Evolutionary conservation across 2,113 vertebrate genomes (phyloP).

Genomic region (Cygnus atratus): DNA sequence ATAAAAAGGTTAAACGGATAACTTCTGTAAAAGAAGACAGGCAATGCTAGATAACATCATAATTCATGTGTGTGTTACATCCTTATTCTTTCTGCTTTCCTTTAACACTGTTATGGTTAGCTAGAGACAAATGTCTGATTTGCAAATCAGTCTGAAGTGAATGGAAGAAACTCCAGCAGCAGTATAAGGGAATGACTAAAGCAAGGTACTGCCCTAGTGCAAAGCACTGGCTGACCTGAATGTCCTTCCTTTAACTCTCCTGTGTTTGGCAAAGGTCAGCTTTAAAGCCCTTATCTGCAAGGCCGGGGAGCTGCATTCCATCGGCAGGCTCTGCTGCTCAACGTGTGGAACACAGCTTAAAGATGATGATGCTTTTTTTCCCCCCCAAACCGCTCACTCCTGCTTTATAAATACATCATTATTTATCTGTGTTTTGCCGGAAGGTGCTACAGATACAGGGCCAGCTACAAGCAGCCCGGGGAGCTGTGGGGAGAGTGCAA

Average conservation of each 20-base stretch:
- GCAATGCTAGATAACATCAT: neutral
- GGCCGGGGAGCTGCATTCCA: neutral
- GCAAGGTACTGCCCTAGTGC: neutral
- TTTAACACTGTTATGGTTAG: neutral
- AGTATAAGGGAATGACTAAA: neutral
- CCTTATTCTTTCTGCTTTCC: neutral
- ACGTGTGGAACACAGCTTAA: neutral
- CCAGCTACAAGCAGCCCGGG: neutral
- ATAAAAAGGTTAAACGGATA: neutral
- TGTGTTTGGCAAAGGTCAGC: neutral
- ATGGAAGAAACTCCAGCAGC: neutral
- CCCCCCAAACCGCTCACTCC: fast-evolving
- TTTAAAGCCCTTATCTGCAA: neutral
- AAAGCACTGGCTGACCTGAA: neutral
- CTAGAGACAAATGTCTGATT: neutral
- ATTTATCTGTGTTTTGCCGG: neutral
- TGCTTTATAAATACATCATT: neutral
- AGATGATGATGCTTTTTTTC: neutral
- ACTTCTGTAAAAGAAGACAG: neutral
- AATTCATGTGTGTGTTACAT: neutral
- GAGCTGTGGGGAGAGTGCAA: neutral
- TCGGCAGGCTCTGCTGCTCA: neutral
- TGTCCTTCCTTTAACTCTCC: neutral
- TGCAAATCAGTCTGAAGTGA: neutral
- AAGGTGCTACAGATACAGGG: neutral